Percentiles rank a stretch among this genome's conserved stretches.
Evolutionary conservation across 2,888 invertebrate species (phyloP).

Genomic region (Polyploca ridens): DNA sequence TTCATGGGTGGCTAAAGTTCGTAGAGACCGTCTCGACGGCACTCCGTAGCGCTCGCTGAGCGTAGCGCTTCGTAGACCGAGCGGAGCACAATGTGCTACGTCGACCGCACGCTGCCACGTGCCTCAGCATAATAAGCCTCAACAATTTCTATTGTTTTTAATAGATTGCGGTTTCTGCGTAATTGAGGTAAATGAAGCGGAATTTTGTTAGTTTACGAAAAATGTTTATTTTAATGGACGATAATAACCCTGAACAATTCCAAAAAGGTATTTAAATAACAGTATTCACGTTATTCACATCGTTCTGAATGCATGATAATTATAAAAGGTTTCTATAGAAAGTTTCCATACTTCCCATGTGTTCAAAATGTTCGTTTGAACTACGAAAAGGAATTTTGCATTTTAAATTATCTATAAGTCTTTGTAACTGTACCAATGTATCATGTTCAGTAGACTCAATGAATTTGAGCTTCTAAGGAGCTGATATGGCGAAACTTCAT

Average conservation of each 20-base stretch:
- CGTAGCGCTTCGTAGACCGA: constrained; percentile 43
- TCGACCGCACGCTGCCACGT: constrained; percentile 47
- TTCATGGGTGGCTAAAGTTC: constrained; percentile 31
- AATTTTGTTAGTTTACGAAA: background rate
- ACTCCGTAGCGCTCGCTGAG: constrained; percentile 43
- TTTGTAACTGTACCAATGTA: constrained; percentile 13
- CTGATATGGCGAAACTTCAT: constrained; percentile 40
- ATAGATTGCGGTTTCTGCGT: constrained; percentile 22
- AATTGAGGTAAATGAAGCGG: constrained; percentile 7
- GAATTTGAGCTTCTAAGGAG: constrained; percentile 18
- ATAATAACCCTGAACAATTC: background rate
- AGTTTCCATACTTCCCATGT: background rate
- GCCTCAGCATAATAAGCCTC: constrained; percentile 66
- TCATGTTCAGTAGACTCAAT: constrained; percentile 3
- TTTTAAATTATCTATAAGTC: constrained; percentile 13
- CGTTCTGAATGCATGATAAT: background rate
- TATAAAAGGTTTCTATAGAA: background rate
- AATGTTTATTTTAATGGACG: background rate
- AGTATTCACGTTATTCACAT: background rate
- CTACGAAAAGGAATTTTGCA: background rate
- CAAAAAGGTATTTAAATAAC: background rate
- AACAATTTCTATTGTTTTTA: constrained; percentile 51
- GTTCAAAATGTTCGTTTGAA: background rate
- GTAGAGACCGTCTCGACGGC: constrained; percentile 31
- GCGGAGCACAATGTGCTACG: constrained; percentile 55